Percentiles rank a stretch among this genome's conserved stretches.
phyloP scores from a whole-genome alignment of 2,797 vertebrate species.

The Cynopterus sphinx region DNA sequence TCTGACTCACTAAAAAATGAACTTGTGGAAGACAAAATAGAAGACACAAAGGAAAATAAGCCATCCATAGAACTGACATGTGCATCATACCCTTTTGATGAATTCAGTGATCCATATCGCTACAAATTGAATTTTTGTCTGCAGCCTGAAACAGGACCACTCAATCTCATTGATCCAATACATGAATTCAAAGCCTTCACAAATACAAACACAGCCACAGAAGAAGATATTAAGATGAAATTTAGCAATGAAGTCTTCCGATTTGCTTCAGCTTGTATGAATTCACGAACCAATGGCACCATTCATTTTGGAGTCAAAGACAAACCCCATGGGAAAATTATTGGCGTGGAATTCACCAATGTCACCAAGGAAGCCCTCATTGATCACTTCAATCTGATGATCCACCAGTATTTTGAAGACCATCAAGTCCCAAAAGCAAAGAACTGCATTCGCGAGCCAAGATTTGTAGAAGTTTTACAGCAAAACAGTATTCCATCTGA shows the following conservation, averaged over 20 bases:
- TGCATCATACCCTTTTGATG: constrained; percentile 84
- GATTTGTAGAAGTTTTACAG: constrained; percentile 85
- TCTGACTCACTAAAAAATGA: neutral
- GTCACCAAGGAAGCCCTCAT: constrained; percentile 72
- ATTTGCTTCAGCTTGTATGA: constrained; percentile 90
- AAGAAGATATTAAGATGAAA: constrained; percentile 83
- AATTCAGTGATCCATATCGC: constrained; percentile 72
- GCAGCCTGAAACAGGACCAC: constrained; percentile 85
- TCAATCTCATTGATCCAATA: constrained; percentile 87
- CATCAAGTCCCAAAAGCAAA: constrained; percentile 87
- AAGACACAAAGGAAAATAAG: neutral
- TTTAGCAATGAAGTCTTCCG: constrained; percentile 86
- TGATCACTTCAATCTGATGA: constrained; percentile 76
- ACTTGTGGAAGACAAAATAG: neutral
- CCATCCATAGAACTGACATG: constrained; percentile 49
- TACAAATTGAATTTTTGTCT: constrained; percentile 84
- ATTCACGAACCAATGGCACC: constrained; percentile 88
- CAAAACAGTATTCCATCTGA: constrained; percentile 79
- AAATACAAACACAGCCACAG: constrained; percentile 70
- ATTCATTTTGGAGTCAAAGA: constrained; percentile 89
- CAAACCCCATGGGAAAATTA: constrained; percentile 84
- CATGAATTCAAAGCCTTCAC: constrained; percentile 88
- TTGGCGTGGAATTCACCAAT: constrained; percentile 82
- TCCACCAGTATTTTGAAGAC: constrained; percentile 83
- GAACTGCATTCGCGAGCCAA: constrained; percentile 84